Conservation (phyloP, 2,797 vertebrate species). For the Alcedo atthis region DNA sequence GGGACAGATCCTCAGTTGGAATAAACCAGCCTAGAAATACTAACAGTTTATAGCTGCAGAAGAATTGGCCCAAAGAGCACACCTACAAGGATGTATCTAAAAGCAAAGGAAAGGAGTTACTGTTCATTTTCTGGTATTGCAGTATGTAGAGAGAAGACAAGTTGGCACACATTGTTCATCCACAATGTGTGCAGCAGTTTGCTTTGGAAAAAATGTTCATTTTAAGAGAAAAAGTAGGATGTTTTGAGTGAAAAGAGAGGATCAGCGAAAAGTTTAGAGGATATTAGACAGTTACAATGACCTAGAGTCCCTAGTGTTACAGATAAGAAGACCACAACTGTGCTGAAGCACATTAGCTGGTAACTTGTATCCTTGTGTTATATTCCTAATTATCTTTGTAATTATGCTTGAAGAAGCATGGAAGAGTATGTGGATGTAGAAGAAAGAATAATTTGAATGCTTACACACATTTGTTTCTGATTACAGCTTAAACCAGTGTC, state of each 20-base stretch:
- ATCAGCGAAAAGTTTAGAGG: slow-evolving; percentile 1
- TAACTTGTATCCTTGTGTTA: background rate
- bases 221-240: slow-evolving; percentile 4
- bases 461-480: background rate
- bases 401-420: slow-evolving; percentile 4
- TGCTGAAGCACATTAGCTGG: background rate
- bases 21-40: background rate
- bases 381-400: background rate
- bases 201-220: background rate
- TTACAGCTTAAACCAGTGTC: background rate
- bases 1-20: background rate
- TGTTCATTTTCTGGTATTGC: background rate
- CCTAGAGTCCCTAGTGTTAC: background rate
- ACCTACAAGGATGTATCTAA: background rate
- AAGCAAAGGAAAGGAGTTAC: background rate
- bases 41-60: background rate
- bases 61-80: background rate
- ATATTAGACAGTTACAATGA: background rate
- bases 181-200: background rate
- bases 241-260: background rate
- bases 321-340: background rate
- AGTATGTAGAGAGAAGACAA: background rate
- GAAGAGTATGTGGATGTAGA: background rate
- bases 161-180: background rate
- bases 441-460: background rate